phyloP scores from a whole-genome alignment of 1,140 invertebrate species.

The Drosophila nigrodunni region DNA sequence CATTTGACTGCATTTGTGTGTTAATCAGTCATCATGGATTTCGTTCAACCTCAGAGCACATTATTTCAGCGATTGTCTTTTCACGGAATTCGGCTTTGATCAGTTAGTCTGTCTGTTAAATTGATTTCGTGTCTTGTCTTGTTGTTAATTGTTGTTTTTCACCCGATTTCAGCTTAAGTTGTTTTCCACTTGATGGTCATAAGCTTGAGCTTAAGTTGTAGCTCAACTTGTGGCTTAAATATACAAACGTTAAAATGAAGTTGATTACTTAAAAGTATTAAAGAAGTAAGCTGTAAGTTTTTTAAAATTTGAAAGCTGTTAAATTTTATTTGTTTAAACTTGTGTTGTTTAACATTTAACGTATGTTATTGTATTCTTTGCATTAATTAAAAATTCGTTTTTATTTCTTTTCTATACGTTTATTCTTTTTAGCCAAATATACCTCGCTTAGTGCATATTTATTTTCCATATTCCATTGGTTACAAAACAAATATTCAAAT shows the following conservation, averaged over 20 bases:
- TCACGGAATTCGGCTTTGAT: slow-evolving; percentile 44
- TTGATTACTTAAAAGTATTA: neutral
- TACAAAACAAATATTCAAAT: no score
- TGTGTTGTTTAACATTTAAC: no score
- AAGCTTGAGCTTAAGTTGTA: neutral
- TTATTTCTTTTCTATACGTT: neutral
- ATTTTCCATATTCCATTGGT: no score
- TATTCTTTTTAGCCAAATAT: neutral
- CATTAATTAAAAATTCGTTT: no score
- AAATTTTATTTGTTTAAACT: no score
- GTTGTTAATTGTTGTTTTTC: slow-evolving; percentile 2
- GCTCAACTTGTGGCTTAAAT: neutral
- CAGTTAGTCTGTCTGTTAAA: slow-evolving; percentile 46
- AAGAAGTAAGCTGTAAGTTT: neutral
- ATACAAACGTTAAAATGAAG: neutral
- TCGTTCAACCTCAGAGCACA: slow-evolving; percentile 41
- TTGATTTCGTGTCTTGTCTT: slow-evolving; percentile 46
- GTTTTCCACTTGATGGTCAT: neutral
- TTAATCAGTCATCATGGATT: slow-evolving; percentile 70
- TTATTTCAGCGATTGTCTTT: slow-evolving; percentile 22
- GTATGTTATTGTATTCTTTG: no score
- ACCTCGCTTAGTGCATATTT: no score
- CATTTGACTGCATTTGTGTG: slow-evolving; percentile 65
- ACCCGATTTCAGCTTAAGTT: slow-evolving; percentile 7
- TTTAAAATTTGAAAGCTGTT: no score